A percentile compares a stretch with the other conserved stretches of the same genome.
Conservation (phyloP, 2,113 vertebrate species). For the Anser brachyrhynchus region DNA sequence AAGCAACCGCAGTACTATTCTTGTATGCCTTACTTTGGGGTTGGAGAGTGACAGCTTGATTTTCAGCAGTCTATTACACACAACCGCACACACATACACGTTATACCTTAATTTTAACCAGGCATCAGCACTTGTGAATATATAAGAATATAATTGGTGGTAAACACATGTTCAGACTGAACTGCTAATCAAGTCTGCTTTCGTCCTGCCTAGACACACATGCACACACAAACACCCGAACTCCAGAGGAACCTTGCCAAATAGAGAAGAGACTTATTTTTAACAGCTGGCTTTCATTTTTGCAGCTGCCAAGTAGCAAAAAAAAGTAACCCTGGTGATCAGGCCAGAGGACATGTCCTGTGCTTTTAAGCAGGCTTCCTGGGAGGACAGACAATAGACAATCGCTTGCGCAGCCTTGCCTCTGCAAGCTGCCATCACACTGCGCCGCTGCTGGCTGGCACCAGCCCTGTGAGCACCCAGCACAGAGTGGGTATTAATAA, state of each 20-base stretch:
- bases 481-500: background rate
- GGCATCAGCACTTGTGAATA: background rate
- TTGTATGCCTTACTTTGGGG: background rate
- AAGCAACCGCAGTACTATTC: accelerated
- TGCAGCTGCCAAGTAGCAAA: slow-evolving; percentile 44
- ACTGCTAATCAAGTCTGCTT: background rate
- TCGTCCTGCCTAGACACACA: background rate
- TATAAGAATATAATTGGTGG: background rate
- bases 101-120: background rate
- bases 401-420: background rate
- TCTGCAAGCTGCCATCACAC: background rate
- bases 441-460: background rate
- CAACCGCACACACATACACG: background rate
- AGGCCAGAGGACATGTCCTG: slow-evolving; percentile 20
- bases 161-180: background rate
- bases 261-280: background rate
- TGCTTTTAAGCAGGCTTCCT: background rate
- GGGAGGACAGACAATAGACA: background rate
- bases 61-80: background rate
- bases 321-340: slow-evolving; percentile 35
- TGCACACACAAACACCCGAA: background rate
- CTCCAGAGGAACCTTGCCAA: slow-evolving; percentile 9
- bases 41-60: background rate
- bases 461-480: background rate
- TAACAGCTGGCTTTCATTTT: slow-evolving; percentile 34